These are phyloP conservation scores for Xestia sexstrigata DNA, from an alignment of 2,888 invertebrate species.

Conservation along the genomic window DNA sequence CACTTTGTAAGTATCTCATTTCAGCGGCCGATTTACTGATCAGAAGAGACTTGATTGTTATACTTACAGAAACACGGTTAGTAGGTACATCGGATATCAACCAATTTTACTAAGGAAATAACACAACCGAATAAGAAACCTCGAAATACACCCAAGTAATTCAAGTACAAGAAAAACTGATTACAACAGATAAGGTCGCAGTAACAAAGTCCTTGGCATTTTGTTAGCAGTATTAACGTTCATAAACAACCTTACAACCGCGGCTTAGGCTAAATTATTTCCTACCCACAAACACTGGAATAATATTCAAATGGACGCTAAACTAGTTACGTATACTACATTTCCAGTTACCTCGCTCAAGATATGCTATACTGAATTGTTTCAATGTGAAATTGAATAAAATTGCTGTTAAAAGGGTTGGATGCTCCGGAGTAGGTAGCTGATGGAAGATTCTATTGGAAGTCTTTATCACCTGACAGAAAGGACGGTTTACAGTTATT, in stretches of 20 bases:
- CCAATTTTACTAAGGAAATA: not conserved
- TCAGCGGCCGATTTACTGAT: not conserved
- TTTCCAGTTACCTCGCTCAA: constrained; percentile 21
- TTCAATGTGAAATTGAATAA: constrained; percentile 31
- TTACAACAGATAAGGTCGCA: constrained; percentile 50
- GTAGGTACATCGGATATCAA: not conserved
- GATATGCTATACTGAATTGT: constrained; percentile 39
- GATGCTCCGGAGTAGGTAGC: not conserved
- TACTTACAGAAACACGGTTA: not conserved
- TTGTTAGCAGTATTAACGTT: constrained; percentile 32
- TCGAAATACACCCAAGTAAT: constrained; percentile 18
- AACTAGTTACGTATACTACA: constrained; percentile 32
- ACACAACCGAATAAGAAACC: constrained; percentile 1
- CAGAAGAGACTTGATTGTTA: not conserved
- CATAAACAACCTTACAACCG: constrained; percentile 48
- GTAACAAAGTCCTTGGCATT: constrained; percentile 58
- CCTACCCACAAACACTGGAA: constrained; percentile 53
- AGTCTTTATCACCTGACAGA: not conserved
- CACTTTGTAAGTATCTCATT: not conserved
- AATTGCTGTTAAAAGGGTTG: constrained; percentile 15
- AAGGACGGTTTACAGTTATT: not conserved
- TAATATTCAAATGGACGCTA: constrained; percentile 55
- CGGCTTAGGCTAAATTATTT: constrained; percentile 56
- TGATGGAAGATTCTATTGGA: not conserved
- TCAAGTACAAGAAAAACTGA: constrained; percentile 49